Base-by-base conservation (phyloP, 2,888 invertebrate species). In the Agonopterix subpropinquella region DNA sequence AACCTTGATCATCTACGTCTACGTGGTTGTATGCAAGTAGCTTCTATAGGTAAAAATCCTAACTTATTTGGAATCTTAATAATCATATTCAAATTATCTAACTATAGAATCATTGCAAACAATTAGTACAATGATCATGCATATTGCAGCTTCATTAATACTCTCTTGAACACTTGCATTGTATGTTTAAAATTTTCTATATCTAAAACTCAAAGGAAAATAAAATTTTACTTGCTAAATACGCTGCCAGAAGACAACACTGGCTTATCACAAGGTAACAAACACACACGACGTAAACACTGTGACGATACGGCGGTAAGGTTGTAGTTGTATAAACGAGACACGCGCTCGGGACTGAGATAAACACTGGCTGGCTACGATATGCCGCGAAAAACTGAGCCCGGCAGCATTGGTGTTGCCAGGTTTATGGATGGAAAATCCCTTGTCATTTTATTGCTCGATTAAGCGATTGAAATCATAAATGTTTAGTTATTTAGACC, bases 201-300 rank as follows among this genome's bases (percentile, higher is more conserved):
- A n/a, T n/a, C n/a, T n/a, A 7, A 11, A 44, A 13, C 8, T 9
- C 39, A 39, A 10, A 1, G 39, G 13, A 39, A n/a, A n/a, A 42
- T 47, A 41, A 49, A 47, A n/a, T n/a, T 49, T 52, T 52, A 52
- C 52, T 47, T 47, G 45, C 39, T 11, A 47, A 18, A 15, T 44
- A 48, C 47, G 48, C 46, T 49, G 51, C 28, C 44, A 41, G 37
- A 13, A 15, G 62, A 65, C 65, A 59, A 64, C 61, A 71, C 70
- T 70, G 69, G 70, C 11, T 74, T 84, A 81, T 82, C 85, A 83
- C 81, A 70, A 59, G 60, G 61, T 28, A 28, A 68, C 61, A 10
- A 37, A 70, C 72, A 70, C 67, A 61, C 70, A 71, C 67, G 56
- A 66, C 56, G 69, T 74, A 74, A 74, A 77, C 75, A 79, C 72